phyloP scores from a whole-genome alignment of 1,140 invertebrate species.

The Paraescarpia echinospica region DNA sequence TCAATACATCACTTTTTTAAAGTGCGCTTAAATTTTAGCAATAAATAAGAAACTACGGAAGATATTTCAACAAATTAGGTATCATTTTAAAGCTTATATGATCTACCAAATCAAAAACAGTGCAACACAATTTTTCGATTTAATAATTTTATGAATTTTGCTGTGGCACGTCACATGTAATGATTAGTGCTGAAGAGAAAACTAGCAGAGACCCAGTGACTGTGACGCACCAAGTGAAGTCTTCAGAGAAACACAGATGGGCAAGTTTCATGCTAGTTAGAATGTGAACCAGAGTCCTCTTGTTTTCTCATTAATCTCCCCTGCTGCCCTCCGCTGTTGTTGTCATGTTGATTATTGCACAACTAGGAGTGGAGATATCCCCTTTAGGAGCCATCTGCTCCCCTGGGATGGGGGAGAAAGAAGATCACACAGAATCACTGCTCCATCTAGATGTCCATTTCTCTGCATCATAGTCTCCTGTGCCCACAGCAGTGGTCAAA shows the following conservation, averaged over 20 bases:
- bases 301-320: neutral
- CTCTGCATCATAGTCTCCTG: neutral
- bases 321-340: neutral
- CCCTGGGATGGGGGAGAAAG: neutral
- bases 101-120: too few species aligned
- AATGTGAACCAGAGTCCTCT: neutral
- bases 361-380: neutral
- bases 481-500: neutral
- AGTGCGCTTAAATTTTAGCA: too few species aligned
- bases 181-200: too few species aligned
- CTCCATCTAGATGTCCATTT: neutral
- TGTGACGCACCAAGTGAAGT: neutral
- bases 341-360: neutral
- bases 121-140: too few species aligned
- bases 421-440: neutral
- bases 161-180: too few species aligned
- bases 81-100: too few species aligned
- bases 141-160: too few species aligned
- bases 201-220: too few species aligned
- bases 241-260: neutral
- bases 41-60: too few species aligned
- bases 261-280: neutral
- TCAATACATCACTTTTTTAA: too few species aligned
- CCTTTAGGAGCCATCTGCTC: neutral
- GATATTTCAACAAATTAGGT: too few species aligned